A percentile compares a stretch with the other conserved stretches of the same genome.
phyloP scores from a whole-genome alignment of 1,140 invertebrate genomes.

The Oedothorax gibbosus region DNA sequence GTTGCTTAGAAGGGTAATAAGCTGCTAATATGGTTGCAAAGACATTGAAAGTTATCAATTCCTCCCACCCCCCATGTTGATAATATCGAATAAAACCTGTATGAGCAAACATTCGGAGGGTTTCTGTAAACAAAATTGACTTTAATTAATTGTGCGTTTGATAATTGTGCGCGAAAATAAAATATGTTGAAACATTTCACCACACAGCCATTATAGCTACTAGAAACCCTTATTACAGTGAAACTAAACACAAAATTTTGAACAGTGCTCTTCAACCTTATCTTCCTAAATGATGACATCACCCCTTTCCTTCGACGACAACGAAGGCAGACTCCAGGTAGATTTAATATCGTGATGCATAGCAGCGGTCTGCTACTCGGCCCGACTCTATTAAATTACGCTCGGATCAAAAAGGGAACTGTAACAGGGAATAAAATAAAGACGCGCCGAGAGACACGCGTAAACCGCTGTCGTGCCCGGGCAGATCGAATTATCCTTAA shows the following conservation, averaged over 20 bases:
- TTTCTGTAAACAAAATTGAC: no score
- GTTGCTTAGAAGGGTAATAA: no score
- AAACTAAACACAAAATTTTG: neutral
- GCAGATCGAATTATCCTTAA: slow-evolving; percentile 58
- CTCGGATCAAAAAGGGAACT: slow-evolving; percentile 44
- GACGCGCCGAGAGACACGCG: neutral
- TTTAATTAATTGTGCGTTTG: no score
- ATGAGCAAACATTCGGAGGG: no score
- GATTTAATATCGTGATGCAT: slow-evolving; percentile 60
- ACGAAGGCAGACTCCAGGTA: slow-evolving; percentile 54
- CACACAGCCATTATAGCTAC: no score
- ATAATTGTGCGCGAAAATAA: no score
- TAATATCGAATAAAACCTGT: no score
- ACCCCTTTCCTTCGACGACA: neutral
- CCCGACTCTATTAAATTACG: slow-evolving; percentile 59
- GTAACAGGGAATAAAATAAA: slow-evolving; percentile 5
- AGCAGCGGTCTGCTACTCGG: slow-evolving; percentile 48
- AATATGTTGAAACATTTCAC: no score
- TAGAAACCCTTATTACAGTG: neutral
- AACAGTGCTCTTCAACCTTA: neutral
- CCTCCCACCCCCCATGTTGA: no score
- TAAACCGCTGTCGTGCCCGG: slow-evolving; percentile 41
- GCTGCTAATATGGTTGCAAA: no score
- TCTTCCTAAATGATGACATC: slow-evolving; percentile 11
- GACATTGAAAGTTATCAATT: no score